Percentiles rank a stretch among this genome's conserved stretches.
These are phyloP conservation scores for Apodemia zela DNA, from an alignment of 2,888 invertebrate species.

Conservation along the genomic window DNA sequence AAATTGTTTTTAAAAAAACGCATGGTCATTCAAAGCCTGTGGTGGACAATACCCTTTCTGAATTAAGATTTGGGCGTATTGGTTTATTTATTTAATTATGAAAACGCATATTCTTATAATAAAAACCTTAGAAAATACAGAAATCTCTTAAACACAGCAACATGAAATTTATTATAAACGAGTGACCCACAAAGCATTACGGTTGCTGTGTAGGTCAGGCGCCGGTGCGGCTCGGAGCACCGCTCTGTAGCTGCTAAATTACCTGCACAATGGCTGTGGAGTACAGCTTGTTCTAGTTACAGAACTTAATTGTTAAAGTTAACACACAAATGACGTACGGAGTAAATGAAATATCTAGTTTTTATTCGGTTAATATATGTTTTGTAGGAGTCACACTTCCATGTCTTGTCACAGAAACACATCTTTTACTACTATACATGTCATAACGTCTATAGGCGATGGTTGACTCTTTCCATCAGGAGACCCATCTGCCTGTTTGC, in stretches of 20 bases:
- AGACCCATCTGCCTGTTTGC: too few species aligned
- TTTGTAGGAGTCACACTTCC: too few species aligned
- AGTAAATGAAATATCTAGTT: too few species aligned
- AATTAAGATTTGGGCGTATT: too few species aligned
- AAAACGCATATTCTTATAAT: not conserved
- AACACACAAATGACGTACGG: not conserved
- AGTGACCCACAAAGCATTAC: slow-evolving; percentile 30
- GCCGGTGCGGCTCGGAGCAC: slow-evolving; percentile 18
- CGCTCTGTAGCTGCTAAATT: slow-evolving; percentile 27
- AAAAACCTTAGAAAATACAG: not conserved
- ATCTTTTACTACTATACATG: too few species aligned
- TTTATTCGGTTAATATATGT: too few species aligned
- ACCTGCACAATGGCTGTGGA: slow-evolving; percentile 28
- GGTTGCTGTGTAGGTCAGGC: slow-evolving; percentile 24
- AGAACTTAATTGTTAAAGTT: slow-evolving; percentile 18
- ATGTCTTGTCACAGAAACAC: too few species aligned
- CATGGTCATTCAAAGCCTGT: too few species aligned
- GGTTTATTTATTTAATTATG: not conserved
- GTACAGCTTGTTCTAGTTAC: slow-evolving; percentile 27
- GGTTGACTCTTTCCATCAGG: too few species aligned
- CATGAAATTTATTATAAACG: slow-evolving; percentile 20
- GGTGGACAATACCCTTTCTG: too few species aligned
- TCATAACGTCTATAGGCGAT: too few species aligned
- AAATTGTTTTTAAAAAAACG: too few species aligned
- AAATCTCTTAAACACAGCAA: slow-evolving; percentile 21